A percentile compares a stretch with the other conserved stretches of the same genome.
These are phyloP conservation scores for Dicentrarchus labrax DNA, from an alignment of 2,113 vertebrate species.

Conservation along the genomic window DNA sequence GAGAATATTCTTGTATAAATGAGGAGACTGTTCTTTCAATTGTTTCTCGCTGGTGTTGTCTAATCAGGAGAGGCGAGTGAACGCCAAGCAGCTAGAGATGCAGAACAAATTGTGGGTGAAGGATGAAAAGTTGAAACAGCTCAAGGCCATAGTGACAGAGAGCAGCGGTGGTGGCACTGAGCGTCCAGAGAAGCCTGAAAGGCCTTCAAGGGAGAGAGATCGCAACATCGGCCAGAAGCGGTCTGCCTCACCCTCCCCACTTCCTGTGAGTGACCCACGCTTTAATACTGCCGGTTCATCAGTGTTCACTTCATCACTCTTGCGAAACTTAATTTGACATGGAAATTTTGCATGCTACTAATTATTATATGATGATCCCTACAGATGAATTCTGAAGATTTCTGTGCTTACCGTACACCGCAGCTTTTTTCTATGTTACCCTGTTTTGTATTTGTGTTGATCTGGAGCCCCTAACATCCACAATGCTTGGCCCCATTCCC, in stretches of 20 bases:
- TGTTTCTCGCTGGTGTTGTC: background rate
- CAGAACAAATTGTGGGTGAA: conserved; percentile 99
- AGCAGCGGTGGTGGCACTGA: conserved; percentile 58
- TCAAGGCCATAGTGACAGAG: conserved; percentile 97
- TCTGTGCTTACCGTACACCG: background rate
- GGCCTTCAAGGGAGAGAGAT: conserved; percentile 90
- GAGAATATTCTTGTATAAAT: background rate
- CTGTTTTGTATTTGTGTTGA: conserved; percentile 43
- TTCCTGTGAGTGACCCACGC: conserved; percentile 84
- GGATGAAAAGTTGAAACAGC: conserved; percentile 98
- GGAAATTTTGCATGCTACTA: conserved; percentile 47
- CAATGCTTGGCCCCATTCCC: conserved; percentile 56
- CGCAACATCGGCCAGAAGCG: conserved; percentile 78
- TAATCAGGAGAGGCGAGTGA: conserved; percentile 91
- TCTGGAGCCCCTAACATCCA: conserved; percentile 52
- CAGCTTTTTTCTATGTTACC: background rate
- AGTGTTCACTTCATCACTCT: background rate
- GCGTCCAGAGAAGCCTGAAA: conserved; percentile 82
- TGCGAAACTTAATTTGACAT: background rate
- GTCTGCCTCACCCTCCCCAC: conserved; percentile 87
- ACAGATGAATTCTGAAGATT: background rate
- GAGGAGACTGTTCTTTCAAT: background rate
- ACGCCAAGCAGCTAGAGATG: conserved; percentile 97
- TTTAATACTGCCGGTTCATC: background rate
- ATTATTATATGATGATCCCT: conserved; percentile 8